Conservation (phyloP, 2,888 invertebrate species). For the Criorhina ranunculi region DNA sequence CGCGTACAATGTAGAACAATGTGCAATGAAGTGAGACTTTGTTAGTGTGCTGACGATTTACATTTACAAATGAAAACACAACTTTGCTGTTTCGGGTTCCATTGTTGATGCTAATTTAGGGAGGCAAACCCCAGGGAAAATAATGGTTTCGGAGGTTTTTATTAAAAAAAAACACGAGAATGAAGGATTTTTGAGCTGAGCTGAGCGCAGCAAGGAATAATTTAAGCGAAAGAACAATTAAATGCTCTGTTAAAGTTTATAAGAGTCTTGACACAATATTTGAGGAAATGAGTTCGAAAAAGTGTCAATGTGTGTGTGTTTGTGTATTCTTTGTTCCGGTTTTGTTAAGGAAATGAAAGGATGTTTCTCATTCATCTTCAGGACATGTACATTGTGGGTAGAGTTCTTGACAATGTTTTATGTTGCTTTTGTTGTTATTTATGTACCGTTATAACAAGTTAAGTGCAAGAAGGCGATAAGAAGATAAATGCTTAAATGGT, state of each 20-base stretch:
- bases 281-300: slow-evolving; percentile 20
- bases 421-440: too few species aligned
- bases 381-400: background rate
- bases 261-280: slow-evolving; percentile 63
- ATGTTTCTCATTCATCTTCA: background rate
- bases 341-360: too few species aligned
- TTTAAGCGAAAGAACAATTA: slow-evolving; percentile 54
- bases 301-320: background rate
- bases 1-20: slow-evolving; percentile 58
- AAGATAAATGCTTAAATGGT: too few species aligned
- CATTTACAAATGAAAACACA: slow-evolving; percentile 72
- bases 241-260: slow-evolving; percentile 54
- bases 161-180: slow-evolving; percentile 14
- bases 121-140: slow-evolving; percentile 26
- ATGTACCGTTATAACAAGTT: too few species aligned
- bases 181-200: slow-evolving; percentile 37
- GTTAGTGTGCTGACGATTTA: slow-evolving; percentile 66
- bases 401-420: too few species aligned
- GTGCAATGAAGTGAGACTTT: slow-evolving; percentile 72
- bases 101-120: slow-evolving; percentile 74
- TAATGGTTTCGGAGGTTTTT: slow-evolving; percentile 17
- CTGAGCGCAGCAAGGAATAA: too few species aligned
- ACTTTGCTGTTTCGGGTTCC: slow-evolving; percentile 54
- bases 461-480: too few species aligned
- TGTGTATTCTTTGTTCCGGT: too few species aligned